phyloP scores from a whole-genome alignment of 2,888 invertebrate genomes.

The Sesia apiformis region DNA sequence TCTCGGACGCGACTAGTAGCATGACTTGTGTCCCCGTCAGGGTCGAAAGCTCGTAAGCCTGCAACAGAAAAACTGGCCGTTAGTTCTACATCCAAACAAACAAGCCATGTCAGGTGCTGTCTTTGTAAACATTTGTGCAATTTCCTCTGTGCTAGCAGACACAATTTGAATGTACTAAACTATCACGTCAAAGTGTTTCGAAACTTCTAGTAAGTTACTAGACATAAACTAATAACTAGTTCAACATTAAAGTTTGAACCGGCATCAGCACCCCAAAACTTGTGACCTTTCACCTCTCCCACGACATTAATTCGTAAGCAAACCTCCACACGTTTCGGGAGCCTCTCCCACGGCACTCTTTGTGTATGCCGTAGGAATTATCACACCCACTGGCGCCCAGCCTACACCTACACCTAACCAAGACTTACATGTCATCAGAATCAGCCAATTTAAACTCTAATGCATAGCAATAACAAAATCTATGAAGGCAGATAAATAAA shows the following conservation, averaged over 20 bases:
- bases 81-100: no score
- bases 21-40: slow-evolving; percentile 99
- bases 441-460: slow-evolving; percentile 39
- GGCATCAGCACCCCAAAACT: slow-evolving; percentile 24
- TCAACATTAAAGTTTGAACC: slow-evolving; percentile 22
- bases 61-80: slow-evolving; percentile 18
- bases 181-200: no score
- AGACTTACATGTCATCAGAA: slow-evolving; percentile 28
- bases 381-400: slow-evolving; percentile 64
- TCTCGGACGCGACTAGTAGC: slow-evolving; percentile 98
- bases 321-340: slow-evolving; percentile 55
- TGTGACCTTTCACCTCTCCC: slow-evolving; percentile 66
- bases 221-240: no score
- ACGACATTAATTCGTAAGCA: slow-evolving; percentile 58
- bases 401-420: slow-evolving; percentile 43
- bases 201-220: no score
- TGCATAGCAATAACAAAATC: slow-evolving; percentile 28
- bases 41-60: slow-evolving; percentile 99
- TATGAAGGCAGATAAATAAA: slow-evolving; percentile 20
- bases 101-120: neutral
- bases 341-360: slow-evolving; percentile 66
- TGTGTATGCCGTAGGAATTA: slow-evolving; percentile 66
- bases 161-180: no score
- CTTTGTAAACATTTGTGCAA: slow-evolving; percentile 26
- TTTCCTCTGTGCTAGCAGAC: no score